A percentile compares a stretch with the other conserved stretches of the same genome.
Conservation (phyloP, 2,797 vertebrate species). For the Hemitrygon akajei region DNA sequence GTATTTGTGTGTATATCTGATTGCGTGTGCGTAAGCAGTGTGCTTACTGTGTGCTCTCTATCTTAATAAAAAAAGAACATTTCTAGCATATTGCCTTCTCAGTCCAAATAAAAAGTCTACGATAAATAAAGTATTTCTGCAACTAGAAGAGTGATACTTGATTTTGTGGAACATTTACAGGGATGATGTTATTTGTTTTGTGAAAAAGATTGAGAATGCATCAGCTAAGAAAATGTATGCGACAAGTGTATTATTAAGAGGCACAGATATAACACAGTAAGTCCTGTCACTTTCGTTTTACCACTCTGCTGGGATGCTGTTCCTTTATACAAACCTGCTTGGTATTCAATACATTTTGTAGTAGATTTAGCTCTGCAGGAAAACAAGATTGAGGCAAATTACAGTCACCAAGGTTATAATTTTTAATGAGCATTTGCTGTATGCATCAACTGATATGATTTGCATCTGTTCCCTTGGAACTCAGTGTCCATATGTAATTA, state of each 20-base stretch:
- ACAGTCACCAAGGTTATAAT: slow-evolving; percentile 6
- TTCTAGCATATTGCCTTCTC: neutral
- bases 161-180: neutral
- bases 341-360: neutral
- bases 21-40: too few relatives aligned
- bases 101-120: neutral
- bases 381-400: neutral
- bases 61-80: neutral
- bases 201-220: neutral
- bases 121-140: neutral
- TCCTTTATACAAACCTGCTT: neutral
- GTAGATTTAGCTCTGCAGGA: neutral
- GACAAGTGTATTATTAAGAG: too few relatives aligned
- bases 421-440: neutral
- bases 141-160: neutral
- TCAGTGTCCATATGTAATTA: neutral
- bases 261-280: neutral
- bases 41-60: too few relatives aligned
- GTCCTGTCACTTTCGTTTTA: neutral
- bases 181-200: neutral
- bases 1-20: too few relatives aligned
- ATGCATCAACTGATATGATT: neutral
- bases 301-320: neutral
- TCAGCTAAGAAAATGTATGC: too few relatives aligned
- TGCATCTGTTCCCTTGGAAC: neutral